Evolutionary conservation across 2,888 invertebrate species (phyloP), one percentile per base, ranked within the genome.

Genomic region (Formica aserva): DNA sequence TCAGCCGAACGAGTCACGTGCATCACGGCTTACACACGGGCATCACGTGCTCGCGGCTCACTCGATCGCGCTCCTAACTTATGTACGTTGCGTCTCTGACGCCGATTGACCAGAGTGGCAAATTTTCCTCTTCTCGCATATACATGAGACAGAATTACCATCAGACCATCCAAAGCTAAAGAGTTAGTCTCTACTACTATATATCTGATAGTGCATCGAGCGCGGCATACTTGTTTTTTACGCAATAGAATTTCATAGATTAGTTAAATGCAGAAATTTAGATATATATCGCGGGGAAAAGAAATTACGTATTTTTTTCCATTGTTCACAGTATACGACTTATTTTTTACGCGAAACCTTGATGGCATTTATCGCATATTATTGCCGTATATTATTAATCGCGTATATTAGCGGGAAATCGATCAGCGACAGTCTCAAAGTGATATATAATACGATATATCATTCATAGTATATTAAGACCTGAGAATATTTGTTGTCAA

Each of bases 11-110:
- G 82, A 72, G 89, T 89, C 87, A 88, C 88, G 89, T 88, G 52
- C n/a, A 52, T 52, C n/a, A 52, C n/a, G n/a, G 52, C 8, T 86
- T 89, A 88, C 87, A 82, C 76, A 76, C 67, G 72, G 22, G 72
- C 63, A 88, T 87, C 89, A 89, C 89, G 89, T 89, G 89, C 86
- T 87, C 80, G 62, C 65, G 78, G 45, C 67, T 82, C 80, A 83
- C 67, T 84, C 83, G 86, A 83, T 86, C 86, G 60, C 67, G 72
- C 66, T 83, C 78, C 85, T 67, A 6, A 75, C 81, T 86, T 82
- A 66, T 67, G 18, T 32, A 62, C 35, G 62, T 32, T 67, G 71
- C 62, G 35, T 29, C 77, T 77, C 22, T 62, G 65, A 48, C 76
- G 67, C 60, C 55, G 81, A 87, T 76, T 78, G 22, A 41, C 35